Evolutionary conservation across 2,888 invertebrate genomes (phyloP).

Genomic region (Linnaemya vulpina): DNA sequence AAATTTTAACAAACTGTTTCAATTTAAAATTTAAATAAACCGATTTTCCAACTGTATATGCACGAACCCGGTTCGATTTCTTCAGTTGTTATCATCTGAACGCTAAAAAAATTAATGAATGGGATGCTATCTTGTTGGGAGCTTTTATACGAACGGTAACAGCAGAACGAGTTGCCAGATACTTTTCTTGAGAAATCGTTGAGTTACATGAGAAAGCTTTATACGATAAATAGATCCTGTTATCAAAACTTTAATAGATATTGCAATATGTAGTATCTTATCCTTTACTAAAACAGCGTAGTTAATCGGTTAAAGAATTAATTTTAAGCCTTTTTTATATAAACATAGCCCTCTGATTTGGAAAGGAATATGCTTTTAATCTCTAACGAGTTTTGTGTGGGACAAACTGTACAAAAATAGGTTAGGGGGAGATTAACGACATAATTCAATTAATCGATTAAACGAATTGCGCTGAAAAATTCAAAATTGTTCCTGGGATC

Average conservation of each 20-base stretch:
- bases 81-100: slow-evolving; percentile 63
- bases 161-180: slow-evolving; percentile 3
- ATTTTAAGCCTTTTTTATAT: too few relatives aligned
- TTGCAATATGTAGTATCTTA: too few relatives aligned
- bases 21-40: background rate
- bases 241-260: too few relatives aligned
- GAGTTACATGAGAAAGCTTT: background rate
- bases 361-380: too few relatives aligned
- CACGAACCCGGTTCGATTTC: slow-evolving; percentile 58
- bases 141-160: slow-evolving; percentile 61
- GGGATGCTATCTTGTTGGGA: slow-evolving; percentile 54
- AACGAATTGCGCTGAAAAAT: background rate
- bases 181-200: background rate
- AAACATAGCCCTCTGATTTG: too few relatives aligned
- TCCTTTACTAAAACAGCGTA: too few relatives aligned
- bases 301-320: too few relatives aligned
- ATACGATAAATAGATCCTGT: background rate
- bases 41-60: slow-evolving; percentile 66
- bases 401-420: too few relatives aligned
- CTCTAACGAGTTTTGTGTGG: too few relatives aligned
- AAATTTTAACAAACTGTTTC: background rate
- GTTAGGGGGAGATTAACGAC: too few relatives aligned
- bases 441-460: too few relatives aligned
- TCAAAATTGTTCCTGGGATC: background rate
- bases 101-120: slow-evolving; percentile 66